Evolutionary conservation across 2,797 vertebrate genomes (phyloP), one percentile per base, ranked within the genome.

Genomic region (Denticeps clupeoides): DNA sequence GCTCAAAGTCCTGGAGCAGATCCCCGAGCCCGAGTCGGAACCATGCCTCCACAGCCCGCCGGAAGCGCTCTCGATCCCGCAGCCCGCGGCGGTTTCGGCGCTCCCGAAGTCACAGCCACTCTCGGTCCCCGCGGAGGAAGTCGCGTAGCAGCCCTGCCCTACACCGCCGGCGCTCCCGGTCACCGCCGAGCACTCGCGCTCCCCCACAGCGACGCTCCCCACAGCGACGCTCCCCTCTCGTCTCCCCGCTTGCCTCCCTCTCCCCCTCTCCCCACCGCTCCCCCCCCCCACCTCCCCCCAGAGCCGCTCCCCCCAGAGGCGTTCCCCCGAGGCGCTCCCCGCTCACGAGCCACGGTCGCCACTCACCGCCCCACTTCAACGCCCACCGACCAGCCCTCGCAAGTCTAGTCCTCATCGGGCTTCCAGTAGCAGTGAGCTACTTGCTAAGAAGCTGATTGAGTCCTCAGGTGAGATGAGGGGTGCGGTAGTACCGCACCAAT

Each of bases 391-490:
- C 2, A 68, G 56, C 33, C 64, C 68, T 2, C 51, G 56, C 1
- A 27, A 55, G 2, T 49, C 28, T 24, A 58, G 26, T 12, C 78
- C 80, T 4, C 57, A 53, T 25, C 54, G 51, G 16, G 53, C 52
- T n/a, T 53, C 56, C 0, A 69, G 42, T 44, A 70, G 50, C 21
- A 58, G 71, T 18, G 73, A 79, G 37, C 65, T 25, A 12, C 52
- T 83, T 21, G 74, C 77, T 0, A 82, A 76, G 63, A 79, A 69
- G 38, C 56, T 83, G 3, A 63, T 83, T 38, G 56, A 80, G 57
- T 67, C 69, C 15, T 62, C 82, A 71, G 77, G 82, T 84, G 49
- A 38, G 35, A 43, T n/a, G 2, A 22, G 9, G 10, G 10, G 8
- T 1, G n/a, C n/a, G n/a, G n/a, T n/a, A n/a, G n/a, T n/a, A n/a